Conservation (phyloP, 92 coral and sea anemone genomes). For the Zoanthus solanderi region DNA sequence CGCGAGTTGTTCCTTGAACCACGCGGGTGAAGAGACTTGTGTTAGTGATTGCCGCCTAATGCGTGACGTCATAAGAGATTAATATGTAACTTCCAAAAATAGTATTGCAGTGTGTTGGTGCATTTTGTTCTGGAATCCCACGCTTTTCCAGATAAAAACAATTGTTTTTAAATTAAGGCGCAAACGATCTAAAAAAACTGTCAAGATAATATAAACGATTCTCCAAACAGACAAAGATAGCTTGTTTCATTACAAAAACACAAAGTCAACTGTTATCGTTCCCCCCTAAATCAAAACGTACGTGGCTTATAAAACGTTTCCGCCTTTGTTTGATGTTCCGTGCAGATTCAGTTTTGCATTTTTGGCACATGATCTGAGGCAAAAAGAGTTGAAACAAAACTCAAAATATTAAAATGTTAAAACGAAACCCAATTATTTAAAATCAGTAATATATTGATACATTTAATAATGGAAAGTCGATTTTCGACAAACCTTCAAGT, state of each 20-base stretch:
- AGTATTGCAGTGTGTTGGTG: not conserved
- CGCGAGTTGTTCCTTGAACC: not conserved
- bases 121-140: conserved; percentile 29
- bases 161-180: not conserved
- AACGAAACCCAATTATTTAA: not conserved
- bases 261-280: not conserved
- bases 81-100: conserved; percentile 34
- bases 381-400: not conserved
- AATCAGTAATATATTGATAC: not conserved
- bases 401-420: not conserved
- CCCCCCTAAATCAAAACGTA: not conserved
- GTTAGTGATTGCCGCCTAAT: not conserved
- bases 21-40: not conserved
- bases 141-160: conserved; percentile 32
- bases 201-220: not conserved
- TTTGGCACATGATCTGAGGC: not conserved
- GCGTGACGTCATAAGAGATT: conserved; percentile 30
- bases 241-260: not conserved
- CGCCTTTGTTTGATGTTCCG: not conserved
- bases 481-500: too few relatives aligned
- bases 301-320: not conserved
- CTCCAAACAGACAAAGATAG: not conserved
- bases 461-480: too few relatives aligned
- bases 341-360: not conserved
- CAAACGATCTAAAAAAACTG: not conserved